These are phyloP conservation scores for Hypomesus transpacificus DNA, from an alignment of 2,113 vertebrate species.

Conservation along the genomic window DNA sequence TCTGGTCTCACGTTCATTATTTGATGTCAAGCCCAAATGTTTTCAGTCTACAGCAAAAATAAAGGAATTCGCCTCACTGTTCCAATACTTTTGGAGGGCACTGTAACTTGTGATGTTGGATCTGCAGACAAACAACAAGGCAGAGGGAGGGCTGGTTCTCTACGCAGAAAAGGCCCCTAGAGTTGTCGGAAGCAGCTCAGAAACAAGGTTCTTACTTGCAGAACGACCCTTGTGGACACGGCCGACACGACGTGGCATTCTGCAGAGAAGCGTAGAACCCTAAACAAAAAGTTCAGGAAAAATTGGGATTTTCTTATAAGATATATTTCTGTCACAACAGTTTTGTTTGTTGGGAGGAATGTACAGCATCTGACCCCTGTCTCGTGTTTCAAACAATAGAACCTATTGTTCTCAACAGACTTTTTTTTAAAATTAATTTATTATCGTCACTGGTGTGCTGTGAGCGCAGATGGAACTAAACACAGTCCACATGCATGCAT, in stretches of 20 bases:
- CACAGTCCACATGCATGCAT: background rate
- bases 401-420: background rate
- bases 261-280: conserved; percentile 73
- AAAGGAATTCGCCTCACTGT: too few species aligned
- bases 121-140: conserved; percentile 33
- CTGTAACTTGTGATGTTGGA: conserved; percentile 56
- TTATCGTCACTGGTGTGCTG: too few species aligned
- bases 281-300: conserved; percentile 40
- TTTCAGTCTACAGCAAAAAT: too few species aligned
- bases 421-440: background rate
- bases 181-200: background rate
- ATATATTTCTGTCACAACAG: background rate
- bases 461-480: background rate
- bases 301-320: background rate
- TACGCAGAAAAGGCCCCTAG: background rate
- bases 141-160: conserved; percentile 14
- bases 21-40: too few species aligned
- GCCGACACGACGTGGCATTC: conserved; percentile 71
- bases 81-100: too few species aligned
- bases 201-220: conserved; percentile 79
- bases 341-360: background rate
- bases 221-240: conserved; percentile 74
- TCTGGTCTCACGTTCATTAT: too few species aligned
- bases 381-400: background rate
- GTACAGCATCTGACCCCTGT: background rate